These are phyloP conservation scores for Apoda limacodes DNA, from an alignment of 2,888 invertebrate species.

Conservation along the genomic window DNA sequence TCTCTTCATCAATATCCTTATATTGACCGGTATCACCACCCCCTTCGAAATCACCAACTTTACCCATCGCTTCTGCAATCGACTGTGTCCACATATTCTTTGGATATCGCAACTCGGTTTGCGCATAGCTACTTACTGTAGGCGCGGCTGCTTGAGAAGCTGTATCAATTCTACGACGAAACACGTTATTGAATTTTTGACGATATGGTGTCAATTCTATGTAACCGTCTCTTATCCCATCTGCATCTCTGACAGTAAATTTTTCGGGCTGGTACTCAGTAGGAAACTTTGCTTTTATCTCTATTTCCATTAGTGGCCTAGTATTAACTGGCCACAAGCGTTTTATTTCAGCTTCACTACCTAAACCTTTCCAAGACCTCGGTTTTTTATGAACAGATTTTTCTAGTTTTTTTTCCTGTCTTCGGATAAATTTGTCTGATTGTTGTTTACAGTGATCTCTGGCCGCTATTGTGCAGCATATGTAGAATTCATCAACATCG, in stretches of 20 bases:
- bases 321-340: conserved; percentile 59
- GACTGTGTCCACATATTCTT: conserved; percentile 78
- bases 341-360: conserved; percentile 75
- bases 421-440: conserved; percentile 62
- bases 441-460: conserved; percentile 65
- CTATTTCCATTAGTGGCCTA: conserved; percentile 73
- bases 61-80: conserved; percentile 44
- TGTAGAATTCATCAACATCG: conserved; percentile 75
- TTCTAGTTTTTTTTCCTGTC: conserved; percentile 67
- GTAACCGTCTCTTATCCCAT: conserved; percentile 75
- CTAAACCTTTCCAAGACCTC: conserved; percentile 70
- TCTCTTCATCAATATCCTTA: conserved; percentile 13
- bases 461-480: conserved; percentile 71
- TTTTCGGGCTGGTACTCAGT: conserved; percentile 45
- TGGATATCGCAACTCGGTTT: conserved; percentile 77
- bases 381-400: conserved; percentile 69
- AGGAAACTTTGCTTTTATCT: conserved; percentile 75
- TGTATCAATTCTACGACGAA: conserved; percentile 67
- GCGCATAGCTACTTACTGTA: conserved; percentile 60
- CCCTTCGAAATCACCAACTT: conserved; percentile 28
- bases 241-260: conserved; percentile 65
- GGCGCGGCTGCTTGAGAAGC: conserved; percentile 69
- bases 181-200: conserved; percentile 67
- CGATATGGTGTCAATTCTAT: conserved; percentile 73
- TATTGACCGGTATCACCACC: conserved; percentile 34